Percentiles rank a stretch among this genome's conserved stretches.
Evolutionary conservation across 2,888 invertebrate species (phyloP).

Genomic region (Drosophila niveifrons): DNA sequence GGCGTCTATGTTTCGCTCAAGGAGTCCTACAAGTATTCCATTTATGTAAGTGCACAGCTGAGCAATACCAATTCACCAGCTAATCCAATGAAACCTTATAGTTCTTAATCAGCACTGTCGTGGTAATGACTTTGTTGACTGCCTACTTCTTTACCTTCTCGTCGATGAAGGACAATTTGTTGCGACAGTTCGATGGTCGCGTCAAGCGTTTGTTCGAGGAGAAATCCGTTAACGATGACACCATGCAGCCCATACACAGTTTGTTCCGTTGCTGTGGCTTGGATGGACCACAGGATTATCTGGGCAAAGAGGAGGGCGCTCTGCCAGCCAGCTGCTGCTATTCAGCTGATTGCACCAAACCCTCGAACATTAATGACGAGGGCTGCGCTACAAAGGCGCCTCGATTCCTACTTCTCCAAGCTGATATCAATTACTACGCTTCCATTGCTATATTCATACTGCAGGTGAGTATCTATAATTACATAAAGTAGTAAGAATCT

Average conservation of each 20-base stretch:
- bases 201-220: conserved; percentile 65
- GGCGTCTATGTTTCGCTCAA: conserved; percentile 80
- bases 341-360: conserved; percentile 68
- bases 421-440: conserved; percentile 65
- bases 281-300: conserved; percentile 78
- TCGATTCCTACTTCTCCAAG: conserved; percentile 46
- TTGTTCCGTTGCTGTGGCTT: conserved; percentile 79
- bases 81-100: conserved; percentile 24
- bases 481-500: not conserved
- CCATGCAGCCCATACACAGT: conserved; percentile 77
- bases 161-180: conserved; percentile 60
- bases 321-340: conserved; percentile 80
- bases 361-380: conserved; percentile 66
- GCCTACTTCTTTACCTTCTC: conserved; percentile 73
- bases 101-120: conserved; percentile 56
- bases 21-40: conserved; percentile 75
- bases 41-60: conserved; percentile 55
- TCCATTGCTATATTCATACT: conserved; percentile 60
- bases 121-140: conserved; percentile 62
- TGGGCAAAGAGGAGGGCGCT: conserved; percentile 59
- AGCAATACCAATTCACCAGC: too few relatives aligned
- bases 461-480: conserved; percentile 55
- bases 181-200: conserved; percentile 69
- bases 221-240: conserved; percentile 60
- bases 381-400: conserved; percentile 71